phyloP scores from a whole-genome alignment of 2,888 invertebrate genomes.

The Neoaliturus tenellus region DNA sequence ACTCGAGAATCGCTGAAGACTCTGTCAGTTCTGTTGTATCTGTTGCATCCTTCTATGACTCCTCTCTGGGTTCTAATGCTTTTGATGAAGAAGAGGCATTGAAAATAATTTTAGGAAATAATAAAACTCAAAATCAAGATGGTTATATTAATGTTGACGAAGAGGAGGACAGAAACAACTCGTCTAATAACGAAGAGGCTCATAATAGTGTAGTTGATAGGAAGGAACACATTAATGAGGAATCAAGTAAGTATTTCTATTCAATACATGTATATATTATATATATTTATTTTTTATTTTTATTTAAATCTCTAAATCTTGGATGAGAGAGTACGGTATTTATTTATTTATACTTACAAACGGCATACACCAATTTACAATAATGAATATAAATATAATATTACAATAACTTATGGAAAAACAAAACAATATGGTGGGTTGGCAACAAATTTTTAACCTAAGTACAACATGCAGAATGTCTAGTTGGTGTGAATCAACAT shows the following conservation, averaged over 20 bases:
- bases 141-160: not conserved
- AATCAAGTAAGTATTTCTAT: not conserved
- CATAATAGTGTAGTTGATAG: not conserved
- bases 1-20: slow-evolving; percentile 48
- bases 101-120: slow-evolving; percentile 78
- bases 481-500: too few species aligned
- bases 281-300: too few species aligned
- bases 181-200: not conserved
- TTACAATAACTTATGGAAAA: too few species aligned
- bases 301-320: too few species aligned
- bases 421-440: too few species aligned
- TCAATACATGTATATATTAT: too few species aligned
- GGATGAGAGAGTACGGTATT: too few species aligned
- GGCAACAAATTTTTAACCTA: too few species aligned
- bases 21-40: slow-evolving; percentile 57
- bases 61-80: slow-evolving; percentile 8
- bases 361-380: too few species aligned
- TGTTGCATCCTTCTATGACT: slow-evolving; percentile 40
- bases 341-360: too few species aligned
- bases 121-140: slow-evolving; percentile 63
- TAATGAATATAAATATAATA: too few species aligned
- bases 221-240: not conserved
- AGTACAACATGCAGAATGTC: too few species aligned
- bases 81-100: slow-evolving; percentile 83
- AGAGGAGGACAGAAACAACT: not conserved